Percentiles rank a stretch among this genome's conserved stretches.
These are phyloP conservation scores for Pasiphila rectangulata DNA, from an alignment of 2,888 invertebrate genomes.

Conservation along the genomic window DNA sequence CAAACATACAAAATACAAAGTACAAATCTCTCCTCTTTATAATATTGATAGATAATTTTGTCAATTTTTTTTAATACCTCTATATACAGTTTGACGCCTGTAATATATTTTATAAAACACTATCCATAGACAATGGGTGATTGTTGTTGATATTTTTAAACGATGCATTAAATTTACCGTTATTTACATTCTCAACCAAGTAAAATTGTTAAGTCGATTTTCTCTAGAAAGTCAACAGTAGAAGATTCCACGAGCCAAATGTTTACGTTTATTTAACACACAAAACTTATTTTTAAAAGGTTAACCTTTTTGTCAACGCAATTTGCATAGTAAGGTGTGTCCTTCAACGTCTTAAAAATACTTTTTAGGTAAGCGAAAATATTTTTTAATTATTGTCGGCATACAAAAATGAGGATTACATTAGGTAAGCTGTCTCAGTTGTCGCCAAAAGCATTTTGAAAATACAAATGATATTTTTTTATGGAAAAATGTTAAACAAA, in stretches of 20 bases:
- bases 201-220: too few relatives aligned
- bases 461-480: too few relatives aligned
- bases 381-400: neutral
- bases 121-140: neutral
- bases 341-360: conserved; percentile 5
- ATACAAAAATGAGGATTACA: neutral
- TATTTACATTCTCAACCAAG: too few relatives aligned
- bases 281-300: conserved; percentile 14
- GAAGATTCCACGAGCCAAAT: too few relatives aligned
- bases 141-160: neutral
- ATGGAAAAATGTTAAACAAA: too few relatives aligned
- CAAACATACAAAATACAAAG: too few relatives aligned
- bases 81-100: neutral
- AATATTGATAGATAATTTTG: too few relatives aligned
- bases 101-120: neutral
- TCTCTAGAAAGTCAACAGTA: too few relatives aligned
- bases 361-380: neutral
- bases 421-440: neutral
- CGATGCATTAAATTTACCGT: too few relatives aligned
- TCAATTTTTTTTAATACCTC: too few relatives aligned
- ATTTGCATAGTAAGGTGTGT: conserved; percentile 13
- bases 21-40: too few relatives aligned
- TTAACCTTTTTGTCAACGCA: conserved; percentile 12
- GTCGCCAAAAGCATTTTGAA: neutral
- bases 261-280: neutral